A percentile compares a stretch with the other conserved stretches of the same genome.
These are phyloP conservation scores for Drosophila rufa DNA, from an alignment of 1,140 invertebrate species.

Conservation along the genomic window DNA sequence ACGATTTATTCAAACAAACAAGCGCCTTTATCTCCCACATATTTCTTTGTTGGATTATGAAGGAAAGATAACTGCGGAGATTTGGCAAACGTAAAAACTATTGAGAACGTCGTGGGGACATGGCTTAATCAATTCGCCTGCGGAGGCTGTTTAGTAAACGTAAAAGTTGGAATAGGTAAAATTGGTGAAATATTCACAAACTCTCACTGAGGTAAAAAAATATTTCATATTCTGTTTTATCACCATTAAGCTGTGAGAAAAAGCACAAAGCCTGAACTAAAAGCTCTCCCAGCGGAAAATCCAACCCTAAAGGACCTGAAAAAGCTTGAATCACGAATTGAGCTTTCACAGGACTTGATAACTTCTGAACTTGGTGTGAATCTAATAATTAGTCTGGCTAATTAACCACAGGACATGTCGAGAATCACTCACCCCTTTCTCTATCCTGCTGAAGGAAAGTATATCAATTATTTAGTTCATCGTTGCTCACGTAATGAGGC, in stretches of 20 bases:
- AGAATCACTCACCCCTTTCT: conserved; percentile 24
- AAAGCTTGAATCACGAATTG: not conserved
- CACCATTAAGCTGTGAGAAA: not conserved
- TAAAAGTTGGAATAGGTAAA: not conserved
- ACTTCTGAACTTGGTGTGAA: not conserved
- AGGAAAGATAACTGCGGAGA: no score
- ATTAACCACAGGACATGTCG: conserved; percentile 21
- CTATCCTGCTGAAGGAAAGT: conserved; percentile 1
- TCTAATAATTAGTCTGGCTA: conserved; percentile 19
- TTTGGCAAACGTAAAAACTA: not conserved
- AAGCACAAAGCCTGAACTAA: not conserved
- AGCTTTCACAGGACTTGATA: conserved; percentile 6
- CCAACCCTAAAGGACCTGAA: not conserved
- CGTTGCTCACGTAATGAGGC: conserved; percentile 64
- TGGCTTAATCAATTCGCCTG: not conserved
- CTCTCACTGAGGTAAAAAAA: not conserved
- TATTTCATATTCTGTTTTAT: not conserved
- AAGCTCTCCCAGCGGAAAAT: not conserved
- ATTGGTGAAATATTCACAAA: not conserved
- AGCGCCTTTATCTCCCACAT: not conserved
- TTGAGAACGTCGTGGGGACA: not conserved
- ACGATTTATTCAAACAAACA: not conserved
- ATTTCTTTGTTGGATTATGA: not conserved
- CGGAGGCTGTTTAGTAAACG: not conserved
- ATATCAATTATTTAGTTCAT: conserved; percentile 65